Evolutionary conservation across 2,113 vertebrate species (phyloP), one percentile per base, ranked within the genome.

Genomic region (Catharus fuscescens): DNA sequence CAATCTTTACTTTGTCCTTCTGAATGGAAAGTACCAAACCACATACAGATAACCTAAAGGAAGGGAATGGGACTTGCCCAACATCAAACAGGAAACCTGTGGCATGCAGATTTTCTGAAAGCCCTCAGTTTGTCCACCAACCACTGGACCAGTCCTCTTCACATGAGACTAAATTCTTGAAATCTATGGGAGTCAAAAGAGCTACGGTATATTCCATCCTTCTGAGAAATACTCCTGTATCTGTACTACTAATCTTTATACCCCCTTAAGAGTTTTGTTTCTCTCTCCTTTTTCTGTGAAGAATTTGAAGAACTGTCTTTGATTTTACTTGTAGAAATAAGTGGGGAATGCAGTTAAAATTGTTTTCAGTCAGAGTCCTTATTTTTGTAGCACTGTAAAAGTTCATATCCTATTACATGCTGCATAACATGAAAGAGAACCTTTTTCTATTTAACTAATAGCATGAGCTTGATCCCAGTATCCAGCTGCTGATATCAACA

Each of bases 11-110:
- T 80, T 87, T 62, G 67, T 88, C 36, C 32, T 77, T 88, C 34
- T 50, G 47, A 84, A 57, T 79, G 81, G 84, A 92, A 95, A 95
- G 65, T 69, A 94, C 72, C 77, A 70, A 76, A 80, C 47, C 53
- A 50, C 34, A 64, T 20, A 45, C 26, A 76, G 45, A 57, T 61
- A 79, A n/a, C 38, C 78, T 61, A 70, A 57, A 83, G 74, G 60
- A 83, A 86, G 47, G 52, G 47, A 77, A 50, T 8, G 26, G 36
- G 50, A 86, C 32, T 88, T 80, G 54, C 59, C 44, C 38, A 66
- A 52, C 62, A 86, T 32, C 71, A 48, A 56, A 73, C 38, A 88
- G 59, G 71, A 91, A 83, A 70, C 70, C 21, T 32, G 38, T 65
- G 59, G 38, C 52, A 56, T 8, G 18, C 26, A 72, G 67, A 59